Evolutionary conservation across 2,797 vertebrate species (phyloP), one percentile per base, ranked within the genome.

Genomic region (Sebastes taczanowskii): DNA sequence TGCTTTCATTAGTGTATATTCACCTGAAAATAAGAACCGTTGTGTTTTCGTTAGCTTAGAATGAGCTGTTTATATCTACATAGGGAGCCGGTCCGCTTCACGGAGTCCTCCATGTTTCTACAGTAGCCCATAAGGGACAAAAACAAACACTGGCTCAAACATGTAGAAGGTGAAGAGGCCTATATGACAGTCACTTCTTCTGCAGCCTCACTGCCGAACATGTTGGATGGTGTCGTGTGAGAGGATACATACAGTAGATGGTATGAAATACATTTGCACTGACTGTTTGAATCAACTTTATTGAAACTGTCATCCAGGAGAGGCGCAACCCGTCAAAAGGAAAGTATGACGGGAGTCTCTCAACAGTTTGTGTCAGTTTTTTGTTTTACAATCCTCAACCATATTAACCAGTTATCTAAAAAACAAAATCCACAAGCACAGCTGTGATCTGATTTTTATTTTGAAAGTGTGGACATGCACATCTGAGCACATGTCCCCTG

Each of bases 251-350:
- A 53, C 20, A 42, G 38, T 42, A 42, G 49, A 49, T 53, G 20
- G 6, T n/a, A n/a, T 53, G 20, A n/a, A 53, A 10, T n/a, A n/a
- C 49, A 52, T n/a, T 20, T 46, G 42, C 42, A 46, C 42, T 52
- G 22, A 22, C 52, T 55, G 62, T 77, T 77, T 77, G 22, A 78
- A 67, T 68, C 72, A 78, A 81, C 22, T 77, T 83, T 86, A 83
- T 78, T 83, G 67, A 81, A 53, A 53, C 49, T 53, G 20, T 53
- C 49, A 53, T n/a, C 49, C 61, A 78, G 75, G 61, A 83, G 64
- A 77, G 64, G 59, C 55, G 63, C 27, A 58, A 71, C 68, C 60
- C 11, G 22, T 69, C 62, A 62, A 66, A 27, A 52, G 30, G 2
- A 32, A 65, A 61, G 65, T 52, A 60, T 5, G 35, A 59, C 6